Base-by-base conservation (phyloP, 2,888 invertebrate species). In the Scrobipalpa atriplicella region DNA sequence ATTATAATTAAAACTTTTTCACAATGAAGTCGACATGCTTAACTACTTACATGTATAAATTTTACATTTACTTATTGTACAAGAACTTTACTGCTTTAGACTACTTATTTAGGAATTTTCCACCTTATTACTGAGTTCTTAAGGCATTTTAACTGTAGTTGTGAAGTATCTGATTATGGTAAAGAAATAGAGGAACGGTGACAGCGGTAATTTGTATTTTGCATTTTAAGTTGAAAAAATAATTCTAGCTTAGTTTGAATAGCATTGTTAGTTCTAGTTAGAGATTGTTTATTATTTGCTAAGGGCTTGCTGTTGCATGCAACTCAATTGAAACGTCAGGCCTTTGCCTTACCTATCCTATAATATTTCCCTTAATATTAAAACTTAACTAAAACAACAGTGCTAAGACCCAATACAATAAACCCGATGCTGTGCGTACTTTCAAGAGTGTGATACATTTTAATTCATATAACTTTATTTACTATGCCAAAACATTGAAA, bases 171-270 rank as follows among this genome's bases (percentile, higher is more conserved):
- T 36, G 36, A 58, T 58, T 58, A 58, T 29, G 13, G 58, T 29
- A 58, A 58, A 11, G 56, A 58, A 58, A 58, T 13, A 13, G 19
- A 36, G 58, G 1, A 2, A 36, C 36, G 58, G 58, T 58, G 58
- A 58, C 58, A 58, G 58, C 29, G n/a, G 29, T 36, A 58, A 58
- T 58, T 58, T 58, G 58, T 58, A 36, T 36, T 58, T 58, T 58
- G 36, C 58, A 58, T n/a, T 36, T 58, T 11, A 2, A 19, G 58
- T n/a, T 29, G 29, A 36, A 54, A 54, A 54, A 54, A 54, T 54
- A 54, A 21, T 21, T 8, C 21, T 19, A 5, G 47, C 47, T 16
- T 47, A 47, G 47, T 47, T 47, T 47, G n/a, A 47, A 47, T 47
- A 5, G 47, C 16, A 1, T 47, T 16, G n/a, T n/a, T 47, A 16